Evolutionary conservation across 2,797 vertebrate genomes (phyloP), one percentile per base, ranked within the genome.

Genomic region (Miichthys miiuy): DNA sequence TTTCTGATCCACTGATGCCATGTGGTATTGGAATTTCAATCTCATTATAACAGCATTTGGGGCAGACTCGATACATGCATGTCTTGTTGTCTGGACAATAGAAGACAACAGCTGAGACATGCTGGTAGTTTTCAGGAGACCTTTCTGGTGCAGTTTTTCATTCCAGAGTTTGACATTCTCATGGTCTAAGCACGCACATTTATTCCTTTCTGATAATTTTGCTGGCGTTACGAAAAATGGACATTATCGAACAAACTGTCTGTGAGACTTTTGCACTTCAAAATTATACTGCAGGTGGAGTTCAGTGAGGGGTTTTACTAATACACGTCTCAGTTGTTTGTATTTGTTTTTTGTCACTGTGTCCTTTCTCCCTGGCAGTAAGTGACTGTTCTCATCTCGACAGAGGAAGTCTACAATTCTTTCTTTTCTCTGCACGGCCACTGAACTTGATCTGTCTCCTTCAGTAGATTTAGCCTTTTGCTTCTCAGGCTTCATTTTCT

Each of bases 401-500:
- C 14, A 47, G 44, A 47, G n/a, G 50, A 20, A 20, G 18, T 20
- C 50, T 51, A 51, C 50, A 51, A 51, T 7, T 51, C 50, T 51
- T 51, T 51, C 50, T 51, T 51, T 51, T 51, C 50, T 51, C 50
- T 51, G 50, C 2, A 9, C 11, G 50, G 50, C 50, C 20, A n/a
- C 50, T 51, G 50, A 20, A 51, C 50, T 9, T 51, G 50, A 51
- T 51, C 48, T 50, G 48, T 50, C 48, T 50, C 48, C 48, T 56
- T 51, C 50, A 51, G 13, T 56, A 56, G 55, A 30, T 56, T 56
- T 30, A 56, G 55, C 55, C 55, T 27, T 56, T 56, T 56, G 55
- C 55, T 56, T 56, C 7, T 56, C 25, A 30, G 55, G 25, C 23
- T 56, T 30, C 23, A 56, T 56, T 56, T 56, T 54, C 51, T 54